Evolutionary conservation across 2,113 vertebrate genomes (phyloP), one percentile per base, ranked within the genome.

Genomic region (Burhinus oedicnemus): DNA sequence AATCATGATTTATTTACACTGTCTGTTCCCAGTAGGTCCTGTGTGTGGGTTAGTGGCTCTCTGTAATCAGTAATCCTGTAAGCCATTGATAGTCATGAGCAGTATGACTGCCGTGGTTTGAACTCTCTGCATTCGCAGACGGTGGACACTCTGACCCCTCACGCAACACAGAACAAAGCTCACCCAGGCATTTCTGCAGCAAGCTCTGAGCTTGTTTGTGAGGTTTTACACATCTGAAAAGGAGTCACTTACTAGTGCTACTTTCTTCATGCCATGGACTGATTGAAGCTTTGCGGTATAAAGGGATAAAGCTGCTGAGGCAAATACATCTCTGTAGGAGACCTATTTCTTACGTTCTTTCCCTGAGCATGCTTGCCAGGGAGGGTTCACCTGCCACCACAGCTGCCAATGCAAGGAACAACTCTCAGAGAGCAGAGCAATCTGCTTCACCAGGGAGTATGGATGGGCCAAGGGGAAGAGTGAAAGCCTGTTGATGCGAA

Each of bases 21-120:
- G 47, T 61, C 30, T 65, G 40, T 61, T 66, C 47, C 36, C 57
- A 45, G 74, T 14, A 45, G n/a, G 68, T 58, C 74, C 44, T 60
- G 72, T 8, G 55, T 32, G 71, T 3, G 61, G 66, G 51, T 51
- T 71, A 66, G 83, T 2, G 1, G 87, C 62, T 36, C 80, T 77
- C 64, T 72, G 47, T 62, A 66, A 81, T 71, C 75, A 72, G 54
- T 52, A 82, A 62, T 42, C 25, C 80, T n/a, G 22, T 58, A 58
- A 62, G 25, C 60, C 1, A 3, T 19, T 58, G 51, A 66, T 42
- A 45, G 87, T 32, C 79, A 40, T 8, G 36, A 93, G 72, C 74
- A n/a, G 16, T 21, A 11, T 0, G 12, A 65, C 25, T 9, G 0
- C 52, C 0, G 0, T 25, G 36, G 70, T 36, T 23, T 85, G 82